Evolutionary conservation across 2,113 vertebrate species (phyloP).

Genomic region (Aldabrachelys gigantea): DNA sequence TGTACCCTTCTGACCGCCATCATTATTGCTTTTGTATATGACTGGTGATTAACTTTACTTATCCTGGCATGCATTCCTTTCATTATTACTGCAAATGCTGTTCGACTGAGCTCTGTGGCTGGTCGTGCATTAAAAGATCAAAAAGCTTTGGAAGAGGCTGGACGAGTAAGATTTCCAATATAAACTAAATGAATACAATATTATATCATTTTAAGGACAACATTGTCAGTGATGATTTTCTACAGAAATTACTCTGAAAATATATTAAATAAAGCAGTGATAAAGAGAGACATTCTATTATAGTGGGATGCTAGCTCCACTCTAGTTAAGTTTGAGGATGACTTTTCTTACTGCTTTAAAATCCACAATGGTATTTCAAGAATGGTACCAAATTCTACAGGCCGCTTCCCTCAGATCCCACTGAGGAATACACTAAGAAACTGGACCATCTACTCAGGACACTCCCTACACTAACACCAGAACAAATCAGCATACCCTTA

Average conservation of each 20-base stretch:
- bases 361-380: no score
- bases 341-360: no score
- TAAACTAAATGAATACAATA: not conserved
- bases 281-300: not conserved
- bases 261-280: not conserved
- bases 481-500: no score
- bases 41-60: constrained; percentile 82
- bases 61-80: constrained; percentile 79
- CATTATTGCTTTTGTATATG: constrained; percentile 75
- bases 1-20: constrained; percentile 66
- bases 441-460: no score
- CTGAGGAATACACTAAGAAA: no score
- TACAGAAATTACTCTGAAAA: not conserved
- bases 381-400: no score
- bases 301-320: no score
- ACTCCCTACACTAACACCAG: no score
- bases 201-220: constrained; percentile 22
- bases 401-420: no score
- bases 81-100: constrained; percentile 72
- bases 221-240: not conserved
- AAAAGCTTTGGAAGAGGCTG: constrained; percentile 79
- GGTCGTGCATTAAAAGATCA: constrained; percentile 80
- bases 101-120: constrained; percentile 69
- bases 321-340: no score
- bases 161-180: constrained; percentile 75